Conservation (phyloP, 2,888 invertebrate genomes). For the Athalia cordata region DNA sequence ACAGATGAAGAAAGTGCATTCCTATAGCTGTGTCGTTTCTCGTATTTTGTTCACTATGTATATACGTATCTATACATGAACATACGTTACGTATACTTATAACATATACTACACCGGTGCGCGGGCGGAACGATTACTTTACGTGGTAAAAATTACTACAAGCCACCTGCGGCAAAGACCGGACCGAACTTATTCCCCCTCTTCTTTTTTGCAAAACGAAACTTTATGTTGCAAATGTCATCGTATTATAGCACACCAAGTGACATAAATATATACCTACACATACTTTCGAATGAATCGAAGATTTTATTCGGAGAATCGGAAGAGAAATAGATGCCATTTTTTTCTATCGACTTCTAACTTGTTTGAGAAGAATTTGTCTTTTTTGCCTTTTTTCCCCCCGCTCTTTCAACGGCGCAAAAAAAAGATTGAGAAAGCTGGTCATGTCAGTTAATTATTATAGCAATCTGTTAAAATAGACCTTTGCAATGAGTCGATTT, state of each 20-base stretch:
- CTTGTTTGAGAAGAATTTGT: background rate
- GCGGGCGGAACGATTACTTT: background rate
- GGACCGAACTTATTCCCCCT: background rate
- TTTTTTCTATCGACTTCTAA: background rate
- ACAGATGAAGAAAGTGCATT: constrained; percentile 68
- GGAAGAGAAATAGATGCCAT: background rate
- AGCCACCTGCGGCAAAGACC: constrained; percentile 5
- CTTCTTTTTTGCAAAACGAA: background rate
- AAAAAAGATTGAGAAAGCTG: too few relatives aligned
- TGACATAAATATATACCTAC: background rate
- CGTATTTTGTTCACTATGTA: too few relatives aligned
- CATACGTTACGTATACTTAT: too few relatives aligned
- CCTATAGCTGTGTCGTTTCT: constrained; percentile 50
- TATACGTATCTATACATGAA: too few relatives aligned
- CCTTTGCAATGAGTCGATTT: too few relatives aligned
- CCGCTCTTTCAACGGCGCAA: too few relatives aligned
- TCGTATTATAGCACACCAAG: constrained; percentile 48
- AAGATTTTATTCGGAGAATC: too few relatives aligned
- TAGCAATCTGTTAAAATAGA: too few relatives aligned
- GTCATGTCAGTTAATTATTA: too few relatives aligned
- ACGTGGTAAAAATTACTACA: background rate
- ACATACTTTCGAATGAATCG: constrained; percentile 20
- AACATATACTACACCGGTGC: background rate
- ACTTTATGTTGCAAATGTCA: constrained; percentile 54
- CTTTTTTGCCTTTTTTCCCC: background rate